Percentiles rank a stretch among this genome's conserved stretches.
These are phyloP conservation scores for Pyrrhosoma nymphula DNA, from an alignment of 2,888 invertebrate genomes.

Conservation along the genomic window DNA sequence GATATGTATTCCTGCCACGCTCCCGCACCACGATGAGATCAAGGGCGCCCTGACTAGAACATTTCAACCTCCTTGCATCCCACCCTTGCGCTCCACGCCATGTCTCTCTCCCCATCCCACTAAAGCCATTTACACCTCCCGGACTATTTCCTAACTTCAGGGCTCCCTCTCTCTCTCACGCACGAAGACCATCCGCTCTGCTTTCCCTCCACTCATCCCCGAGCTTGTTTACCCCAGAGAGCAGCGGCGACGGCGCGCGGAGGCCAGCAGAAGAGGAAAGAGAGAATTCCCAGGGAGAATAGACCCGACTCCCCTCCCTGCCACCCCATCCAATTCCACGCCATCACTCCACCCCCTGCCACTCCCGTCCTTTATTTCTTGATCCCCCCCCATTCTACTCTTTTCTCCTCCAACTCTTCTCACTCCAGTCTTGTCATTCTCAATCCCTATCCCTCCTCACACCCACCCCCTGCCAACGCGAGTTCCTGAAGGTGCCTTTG, in stretches of 20 bases:
- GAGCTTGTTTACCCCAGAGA: background rate
- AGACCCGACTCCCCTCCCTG: background rate
- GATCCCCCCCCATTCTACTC: background rate
- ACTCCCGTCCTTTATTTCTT: background rate
- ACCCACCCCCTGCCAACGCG: background rate
- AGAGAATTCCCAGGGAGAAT: background rate
- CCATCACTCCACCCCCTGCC: background rate
- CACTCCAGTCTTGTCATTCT: background rate
- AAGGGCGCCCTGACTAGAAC: too few relatives aligned
- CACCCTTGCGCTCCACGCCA: too few relatives aligned
- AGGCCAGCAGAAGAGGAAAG: background rate
- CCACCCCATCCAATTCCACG: background rate
- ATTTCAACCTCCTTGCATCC: too few relatives aligned
- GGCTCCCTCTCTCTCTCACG: background rate
- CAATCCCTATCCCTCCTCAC: background rate
- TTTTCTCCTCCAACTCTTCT: background rate
- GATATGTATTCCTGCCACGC: too few relatives aligned
- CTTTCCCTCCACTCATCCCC: background rate
- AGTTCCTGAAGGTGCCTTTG: conserved; percentile 11
- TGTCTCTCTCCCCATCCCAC: background rate
- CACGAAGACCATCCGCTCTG: too few relatives aligned
- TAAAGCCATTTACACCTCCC: background rate
- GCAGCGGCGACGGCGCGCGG: background rate
- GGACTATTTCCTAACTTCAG: background rate
- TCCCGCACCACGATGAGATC: too few relatives aligned